Evolutionary conservation across 2,113 vertebrate genomes (phyloP).

Genomic region (Cryptotis parvus): DNA sequence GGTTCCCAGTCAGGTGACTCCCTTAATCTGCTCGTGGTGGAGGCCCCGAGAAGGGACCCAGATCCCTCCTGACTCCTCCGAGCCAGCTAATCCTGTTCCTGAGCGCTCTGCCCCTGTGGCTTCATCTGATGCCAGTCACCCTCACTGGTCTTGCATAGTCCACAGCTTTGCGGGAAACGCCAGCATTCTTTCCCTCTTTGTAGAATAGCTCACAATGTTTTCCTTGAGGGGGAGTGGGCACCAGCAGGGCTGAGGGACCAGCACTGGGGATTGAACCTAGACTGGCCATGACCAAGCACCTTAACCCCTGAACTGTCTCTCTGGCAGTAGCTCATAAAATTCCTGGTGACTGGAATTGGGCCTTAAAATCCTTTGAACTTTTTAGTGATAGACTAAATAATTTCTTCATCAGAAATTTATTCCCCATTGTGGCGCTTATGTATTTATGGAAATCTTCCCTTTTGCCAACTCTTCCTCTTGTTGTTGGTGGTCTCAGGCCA

Average conservation of each 20-base stretch:
- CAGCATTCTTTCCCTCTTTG: background rate
- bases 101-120: background rate
- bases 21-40: background rate
- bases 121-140: background rate
- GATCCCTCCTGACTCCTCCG: background rate
- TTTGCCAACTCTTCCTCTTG: background rate
- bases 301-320: too few species aligned
- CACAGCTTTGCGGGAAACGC: too few species aligned
- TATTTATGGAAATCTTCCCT: background rate
- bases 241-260: too few species aligned
- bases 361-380: background rate
- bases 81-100: background rate
- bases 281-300: too few species aligned
- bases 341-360: background rate
- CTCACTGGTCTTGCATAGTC: background rate
- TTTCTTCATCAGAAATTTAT: slow-evolving; percentile 3
- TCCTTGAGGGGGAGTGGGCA: too few species aligned
- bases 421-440: background rate
- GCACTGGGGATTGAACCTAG: too few species aligned
- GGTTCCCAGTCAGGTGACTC: background rate
- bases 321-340: background rate
- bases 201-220: background rate
- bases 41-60: background rate
- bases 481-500: background rate
- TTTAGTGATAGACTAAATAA: background rate